Evolutionary conservation across 1,140 invertebrate genomes (phyloP).

Genomic region (Cecropterus lyciades): DNA sequence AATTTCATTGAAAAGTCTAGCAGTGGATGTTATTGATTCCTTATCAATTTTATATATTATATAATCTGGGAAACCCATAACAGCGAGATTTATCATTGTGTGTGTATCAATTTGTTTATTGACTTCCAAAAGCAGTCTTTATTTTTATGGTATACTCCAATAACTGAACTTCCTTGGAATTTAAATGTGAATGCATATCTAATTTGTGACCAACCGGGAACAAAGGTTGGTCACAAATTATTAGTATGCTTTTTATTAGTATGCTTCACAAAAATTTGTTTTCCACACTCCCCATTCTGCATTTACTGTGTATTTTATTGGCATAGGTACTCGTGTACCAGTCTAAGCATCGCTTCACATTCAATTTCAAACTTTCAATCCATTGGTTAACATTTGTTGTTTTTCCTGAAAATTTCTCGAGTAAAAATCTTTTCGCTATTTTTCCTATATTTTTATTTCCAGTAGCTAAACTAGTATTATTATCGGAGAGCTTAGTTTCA

Average conservation of each 20-base stretch:
- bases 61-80: slow-evolving; percentile 43
- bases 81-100: slow-evolving; percentile 45
- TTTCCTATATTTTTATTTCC: slow-evolving; percentile 39
- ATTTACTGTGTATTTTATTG: slow-evolving; percentile 53
- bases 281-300: slow-evolving; percentile 56
- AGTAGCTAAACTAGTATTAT: slow-evolving; percentile 32
- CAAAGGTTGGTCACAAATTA: no score
- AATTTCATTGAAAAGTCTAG: slow-evolving; percentile 44
- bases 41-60: slow-evolving; percentile 44
- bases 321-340: slow-evolving; percentile 53
- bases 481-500: slow-evolving; percentile 5
- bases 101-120: slow-evolving; percentile 42
- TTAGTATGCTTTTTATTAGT: slow-evolving; percentile 54
- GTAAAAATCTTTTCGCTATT: slow-evolving; percentile 43
- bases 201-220: slow-evolving; percentile 52
- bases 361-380: slow-evolving; percentile 47
- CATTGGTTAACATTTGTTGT: slow-evolving; percentile 44
- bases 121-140: slow-evolving; percentile 50
- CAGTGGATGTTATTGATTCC: slow-evolving; percentile 33
- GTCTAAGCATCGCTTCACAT: slow-evolving; percentile 48
- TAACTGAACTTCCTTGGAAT: slow-evolving; percentile 50
- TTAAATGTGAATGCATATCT: slow-evolving; percentile 58
- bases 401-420: slow-evolving; percentile 51
- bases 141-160: slow-evolving; percentile 60
- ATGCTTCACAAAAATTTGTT: slow-evolving; percentile 55